phyloP scores from a whole-genome alignment of 2,888 invertebrate species.

The Carabus problematicus region DNA sequence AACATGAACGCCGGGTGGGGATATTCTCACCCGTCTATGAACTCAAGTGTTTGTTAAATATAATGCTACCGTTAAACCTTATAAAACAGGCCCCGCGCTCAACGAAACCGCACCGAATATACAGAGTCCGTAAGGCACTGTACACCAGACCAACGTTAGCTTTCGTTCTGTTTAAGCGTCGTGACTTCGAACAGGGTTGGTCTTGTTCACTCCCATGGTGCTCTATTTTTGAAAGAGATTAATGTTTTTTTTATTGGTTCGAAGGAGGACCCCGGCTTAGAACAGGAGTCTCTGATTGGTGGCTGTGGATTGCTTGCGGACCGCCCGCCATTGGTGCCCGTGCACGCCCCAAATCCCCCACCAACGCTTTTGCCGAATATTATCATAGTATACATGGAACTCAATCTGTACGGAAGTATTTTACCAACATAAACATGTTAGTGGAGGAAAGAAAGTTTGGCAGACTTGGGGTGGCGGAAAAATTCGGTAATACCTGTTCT shows the following conservation, averaged over 20 bases:
- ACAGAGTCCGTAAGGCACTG: conserved; percentile 26
- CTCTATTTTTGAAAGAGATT: conserved; percentile 63
- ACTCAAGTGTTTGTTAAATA: conserved; percentile 61
- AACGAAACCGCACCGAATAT: conserved; percentile 51
- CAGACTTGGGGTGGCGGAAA: conserved; percentile 11
- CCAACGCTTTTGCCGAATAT: background rate
- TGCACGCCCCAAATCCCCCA: conserved; percentile 35
- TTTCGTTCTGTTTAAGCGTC: conserved; percentile 18
- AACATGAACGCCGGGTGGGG: conserved; percentile 48
- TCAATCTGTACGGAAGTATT: conserved; percentile 61
- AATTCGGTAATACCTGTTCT: too few species aligned
- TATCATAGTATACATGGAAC: conserved; percentile 46
- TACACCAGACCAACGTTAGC: conserved; percentile 47
- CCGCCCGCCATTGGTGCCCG: conserved; percentile 55
- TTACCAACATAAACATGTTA: conserved; percentile 60
- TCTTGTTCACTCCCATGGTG: conserved; percentile 57
- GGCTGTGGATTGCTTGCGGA: conserved; percentile 52
- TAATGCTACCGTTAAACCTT: conserved; percentile 60
- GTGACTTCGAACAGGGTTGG: conserved; percentile 28
- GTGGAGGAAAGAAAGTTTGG: conserved; percentile 57
- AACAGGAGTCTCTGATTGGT: conserved; percentile 55
- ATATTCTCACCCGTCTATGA: conserved; percentile 55
- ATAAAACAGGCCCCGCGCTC: conserved; percentile 48
- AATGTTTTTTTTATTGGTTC: conserved; percentile 63
- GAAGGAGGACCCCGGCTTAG: conserved; percentile 56